Evolutionary conservation across 2,113 vertebrate genomes (phyloP).

Genomic region (Anser cygnoides): DNA sequence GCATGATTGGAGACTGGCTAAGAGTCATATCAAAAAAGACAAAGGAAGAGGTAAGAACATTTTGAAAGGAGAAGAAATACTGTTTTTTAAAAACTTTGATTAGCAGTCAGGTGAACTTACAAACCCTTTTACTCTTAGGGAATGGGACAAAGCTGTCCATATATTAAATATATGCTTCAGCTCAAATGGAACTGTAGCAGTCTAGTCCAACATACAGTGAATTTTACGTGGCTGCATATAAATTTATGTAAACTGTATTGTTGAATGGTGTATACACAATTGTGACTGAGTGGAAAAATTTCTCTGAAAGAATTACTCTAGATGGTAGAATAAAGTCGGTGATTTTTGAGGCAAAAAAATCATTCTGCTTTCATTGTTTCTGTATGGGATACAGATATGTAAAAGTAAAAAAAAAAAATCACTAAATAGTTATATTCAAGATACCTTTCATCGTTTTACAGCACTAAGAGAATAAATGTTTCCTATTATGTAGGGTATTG

Average conservation of each 20-base stretch:
- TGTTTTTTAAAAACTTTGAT: not conserved
- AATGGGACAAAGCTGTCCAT: not conserved
- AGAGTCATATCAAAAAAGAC: slow-evolving; percentile 98
- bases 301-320: not conserved
- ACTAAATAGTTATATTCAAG: not conserved
- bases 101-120: not conserved
- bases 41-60: slow-evolving; percentile 92
- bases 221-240: not conserved
- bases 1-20: slow-evolving; percentile 99
- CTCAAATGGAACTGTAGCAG: not conserved
- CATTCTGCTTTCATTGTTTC: not conserved
- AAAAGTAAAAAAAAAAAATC: not conserved
- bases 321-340: not conserved
- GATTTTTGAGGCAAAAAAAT: not conserved
- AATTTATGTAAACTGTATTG: not conserved
- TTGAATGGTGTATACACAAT: not conserved
- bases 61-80: not conserved
- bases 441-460: not conserved
- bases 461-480: not conserved
- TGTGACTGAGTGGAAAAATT: not conserved
- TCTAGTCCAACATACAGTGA: not conserved
- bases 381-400: not conserved
- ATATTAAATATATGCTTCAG: not conserved
- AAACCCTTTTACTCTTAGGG: not conserved
- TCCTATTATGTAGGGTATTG: not conserved